Percentiles rank a stretch among this genome's conserved stretches.
These are phyloP conservation scores for silkworm (Bombyx mori) DNA, from an alignment of 1,140 invertebrate genomes.

Conservation along the genomic window DNA sequence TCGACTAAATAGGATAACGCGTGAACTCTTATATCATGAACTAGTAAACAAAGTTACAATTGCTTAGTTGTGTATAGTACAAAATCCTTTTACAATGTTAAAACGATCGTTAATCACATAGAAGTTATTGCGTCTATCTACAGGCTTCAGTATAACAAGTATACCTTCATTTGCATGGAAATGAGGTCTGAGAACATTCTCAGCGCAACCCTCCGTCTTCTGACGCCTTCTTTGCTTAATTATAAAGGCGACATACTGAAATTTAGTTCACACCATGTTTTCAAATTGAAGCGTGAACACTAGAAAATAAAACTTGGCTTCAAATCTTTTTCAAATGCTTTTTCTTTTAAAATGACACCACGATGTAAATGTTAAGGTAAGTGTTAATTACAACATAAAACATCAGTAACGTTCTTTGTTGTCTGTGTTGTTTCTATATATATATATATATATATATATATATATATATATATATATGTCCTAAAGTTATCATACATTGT, in stretches of 20 bases:
- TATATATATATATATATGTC: not conserved
- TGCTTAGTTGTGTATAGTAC: too few relatives aligned
- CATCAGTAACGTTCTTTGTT: too few relatives aligned
- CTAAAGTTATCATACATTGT: constrained; percentile 9
- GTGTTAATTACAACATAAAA: not conserved
- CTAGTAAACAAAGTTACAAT: too few relatives aligned
- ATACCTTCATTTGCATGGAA: constrained; percentile 64
- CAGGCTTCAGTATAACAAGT: constrained; percentile 20
- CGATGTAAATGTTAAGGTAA: not conserved
- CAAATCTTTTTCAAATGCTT: too few relatives aligned
- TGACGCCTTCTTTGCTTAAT: constrained; percentile 63
- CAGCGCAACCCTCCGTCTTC: constrained; percentile 47
- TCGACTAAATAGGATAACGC: too few relatives aligned
- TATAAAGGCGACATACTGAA: constrained; percentile 48
- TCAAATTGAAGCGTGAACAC: constrained; percentile 8
- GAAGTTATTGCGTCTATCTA: constrained; percentile 17
- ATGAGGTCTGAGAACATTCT: constrained; percentile 60
- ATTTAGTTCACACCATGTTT: constrained; percentile 22
- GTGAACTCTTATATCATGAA: too few relatives aligned
- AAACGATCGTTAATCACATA: too few relatives aligned
- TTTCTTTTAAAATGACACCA: not conserved
- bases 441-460: too few relatives aligned
- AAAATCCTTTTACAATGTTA: too few relatives aligned
- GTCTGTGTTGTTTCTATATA: too few relatives aligned
- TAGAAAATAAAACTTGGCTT: too few relatives aligned